Evolutionary conservation across 2,113 vertebrate species (phyloP).

Genomic region (Sphaerodactylus townsendi): DNA sequence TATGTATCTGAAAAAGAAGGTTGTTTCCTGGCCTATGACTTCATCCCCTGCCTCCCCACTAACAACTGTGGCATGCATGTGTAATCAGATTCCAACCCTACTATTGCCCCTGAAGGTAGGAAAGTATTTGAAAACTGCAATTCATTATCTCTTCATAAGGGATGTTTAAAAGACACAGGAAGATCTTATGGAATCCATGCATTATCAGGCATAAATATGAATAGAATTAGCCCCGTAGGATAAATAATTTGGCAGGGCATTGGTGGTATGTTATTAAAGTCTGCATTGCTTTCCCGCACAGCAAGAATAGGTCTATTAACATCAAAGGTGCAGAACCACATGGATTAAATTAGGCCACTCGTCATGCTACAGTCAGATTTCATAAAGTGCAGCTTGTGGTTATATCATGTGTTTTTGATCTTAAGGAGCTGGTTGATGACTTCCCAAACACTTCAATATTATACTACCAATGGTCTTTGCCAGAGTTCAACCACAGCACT

Average conservation of each 20-base stretch:
- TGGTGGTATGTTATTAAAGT: constrained; percentile 68
- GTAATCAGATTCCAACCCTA: not conserved
- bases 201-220: constrained; percentile 68
- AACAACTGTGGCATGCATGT: not conserved
- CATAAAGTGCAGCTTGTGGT: constrained; percentile 78
- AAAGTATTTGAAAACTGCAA: constrained; percentile 47
- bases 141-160: constrained; percentile 59
- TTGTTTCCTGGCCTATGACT: not conserved
- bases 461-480: constrained; percentile 59
- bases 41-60: not conserved
- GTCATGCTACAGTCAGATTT: constrained; percentile 85
- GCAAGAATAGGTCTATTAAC: constrained; percentile 72
- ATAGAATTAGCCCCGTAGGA: constrained; percentile 69
- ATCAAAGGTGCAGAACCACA: constrained; percentile 78
- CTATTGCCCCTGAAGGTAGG: constrained; percentile 36
- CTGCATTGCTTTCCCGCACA: constrained; percentile 52
- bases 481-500: constrained; percentile 53
- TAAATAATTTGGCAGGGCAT: constrained; percentile 63
- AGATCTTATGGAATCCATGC: constrained; percentile 54
- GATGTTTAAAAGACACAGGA: constrained; percentile 48
- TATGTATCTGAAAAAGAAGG: not conserved
- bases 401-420: constrained; percentile 72
- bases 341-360: constrained; percentile 85
- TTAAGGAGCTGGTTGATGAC: constrained; percentile 65
- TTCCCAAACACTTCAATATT: constrained; percentile 70